Conservation (phyloP, 2,797 vertebrate genomes). For the Helostoma temminkii region DNA sequence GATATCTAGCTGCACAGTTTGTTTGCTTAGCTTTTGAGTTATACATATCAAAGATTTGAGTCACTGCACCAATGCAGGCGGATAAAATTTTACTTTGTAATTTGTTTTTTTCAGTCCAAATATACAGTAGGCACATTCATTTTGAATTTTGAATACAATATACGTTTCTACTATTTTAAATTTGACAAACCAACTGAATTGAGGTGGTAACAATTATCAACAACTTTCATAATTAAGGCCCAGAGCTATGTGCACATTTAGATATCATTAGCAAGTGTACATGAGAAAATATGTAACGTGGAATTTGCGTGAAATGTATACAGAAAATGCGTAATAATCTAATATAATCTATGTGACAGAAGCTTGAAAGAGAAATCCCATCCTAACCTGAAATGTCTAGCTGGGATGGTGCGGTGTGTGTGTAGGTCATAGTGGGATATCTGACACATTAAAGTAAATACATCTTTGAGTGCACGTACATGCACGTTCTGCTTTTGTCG, state of each 20-base stretch:
- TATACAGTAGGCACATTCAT: background rate
- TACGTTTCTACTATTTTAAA: background rate
- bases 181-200: background rate
- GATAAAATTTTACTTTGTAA: background rate
- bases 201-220: background rate
- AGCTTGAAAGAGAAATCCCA: slow-evolving; percentile 9
- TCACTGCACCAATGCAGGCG: background rate
- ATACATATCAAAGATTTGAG: background rate
- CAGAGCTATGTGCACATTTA: no score
- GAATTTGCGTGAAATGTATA: background rate
- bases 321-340: background rate
- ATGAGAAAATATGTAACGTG: no score
- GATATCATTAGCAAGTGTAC: no score
- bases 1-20: background rate
- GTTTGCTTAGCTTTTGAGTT: background rate
- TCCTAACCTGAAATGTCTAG: background rate
- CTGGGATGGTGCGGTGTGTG: background rate
- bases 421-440: slow-evolving; percentile 20
- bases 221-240: background rate
- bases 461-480: slow-evolving; percentile 7
- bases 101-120: background rate
- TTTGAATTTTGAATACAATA: background rate
- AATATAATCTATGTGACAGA: background rate
- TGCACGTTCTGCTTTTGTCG: slow-evolving; percentile 28
- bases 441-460: slow-evolving; percentile 17